Evolutionary conservation across 2,113 vertebrate genomes (phyloP), one percentile per base, ranked within the genome.

Genomic region (Salvelinus alpinus): DNA sequence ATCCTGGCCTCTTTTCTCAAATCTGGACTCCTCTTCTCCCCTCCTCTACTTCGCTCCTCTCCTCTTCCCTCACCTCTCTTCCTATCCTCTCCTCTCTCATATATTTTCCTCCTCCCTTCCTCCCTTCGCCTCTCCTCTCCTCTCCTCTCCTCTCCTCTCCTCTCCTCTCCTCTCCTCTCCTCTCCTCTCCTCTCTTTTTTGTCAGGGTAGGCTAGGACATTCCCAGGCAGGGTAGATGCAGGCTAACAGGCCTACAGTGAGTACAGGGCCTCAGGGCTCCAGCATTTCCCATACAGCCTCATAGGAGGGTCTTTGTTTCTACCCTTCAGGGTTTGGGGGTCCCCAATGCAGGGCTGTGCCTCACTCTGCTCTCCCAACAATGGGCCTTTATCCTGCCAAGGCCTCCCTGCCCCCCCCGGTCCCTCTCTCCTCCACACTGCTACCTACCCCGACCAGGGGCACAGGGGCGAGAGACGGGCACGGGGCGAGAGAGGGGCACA

Each of bases 221-320:
- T 92, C 85, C 84, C 89, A 85, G 79, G 80, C 84, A 76, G 70
- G 80, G 77, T 80, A 69, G 44, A 64, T 29, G 68, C 38, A 64
- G 34, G 47, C 29, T 66, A 25, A 25, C 5, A 88, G 72, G 48
- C 16, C 14, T 51, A 51, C 14, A 51, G 48, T 54, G 48, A 16
- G 1, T 16, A 54, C 48, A 54, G 3, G 14, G 48, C 48, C 48
- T 16, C 51, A 54, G 51, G 51, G 51, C 51, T 16, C 51, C 51
- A 54, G 16, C 81, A 71, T 88, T 92, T 89, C 90, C 87, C 89
- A 92, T 91, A 82, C 87, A 85, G 83, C 82, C 85, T 91, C 90
- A 92, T 89, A 92, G 91, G 87, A 92, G 81, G 87, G 86, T 83
- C 89, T 91, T 92, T 92, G 91, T 92, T 90, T 77, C 76, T 24